These are phyloP conservation scores for Acestrorhynchus altus DNA, from an alignment of 2,797 vertebrate species.

Conservation along the genomic window DNA sequence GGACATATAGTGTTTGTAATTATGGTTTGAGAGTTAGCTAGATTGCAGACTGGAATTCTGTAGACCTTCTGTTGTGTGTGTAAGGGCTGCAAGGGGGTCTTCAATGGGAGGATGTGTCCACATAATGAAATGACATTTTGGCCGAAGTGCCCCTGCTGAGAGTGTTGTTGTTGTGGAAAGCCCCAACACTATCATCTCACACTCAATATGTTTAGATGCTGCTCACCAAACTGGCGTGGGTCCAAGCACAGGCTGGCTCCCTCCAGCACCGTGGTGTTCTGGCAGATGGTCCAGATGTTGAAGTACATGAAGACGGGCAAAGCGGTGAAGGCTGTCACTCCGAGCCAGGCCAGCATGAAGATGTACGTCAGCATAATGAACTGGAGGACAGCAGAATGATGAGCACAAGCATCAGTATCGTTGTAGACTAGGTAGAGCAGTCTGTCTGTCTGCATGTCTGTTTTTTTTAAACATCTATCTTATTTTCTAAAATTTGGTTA, in stretches of 20 bases:
- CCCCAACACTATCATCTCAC: neutral
- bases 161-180: conserved; percentile 1
- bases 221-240: conserved; percentile 94
- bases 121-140: neutral
- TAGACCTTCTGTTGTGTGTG: too few species aligned
- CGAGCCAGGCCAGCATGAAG: conserved; percentile 99
- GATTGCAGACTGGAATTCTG: too few species aligned
- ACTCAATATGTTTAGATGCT: neutral
- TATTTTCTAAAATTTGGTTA: neutral
- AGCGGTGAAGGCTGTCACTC: conserved; percentile 95
- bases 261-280: conserved; percentile 88
- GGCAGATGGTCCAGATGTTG: conserved; percentile 98
- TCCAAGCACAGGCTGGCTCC: conserved; percentile 91
- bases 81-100: too few species aligned
- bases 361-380: conserved; percentile 99
- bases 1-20: too few species aligned
- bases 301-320: conserved; percentile 98
- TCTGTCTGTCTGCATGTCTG: neutral
- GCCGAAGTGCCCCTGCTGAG: neutral
- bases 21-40: too few species aligned
- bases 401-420: neutral
- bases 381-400: conserved; percentile 69
- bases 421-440: neutral
- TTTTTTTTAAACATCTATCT: neutral
- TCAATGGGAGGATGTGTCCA: neutral